These are phyloP conservation scores for Chlorodrepanis virens DNA, from an alignment of 2,113 vertebrate genomes.

Conservation along the genomic window DNA sequence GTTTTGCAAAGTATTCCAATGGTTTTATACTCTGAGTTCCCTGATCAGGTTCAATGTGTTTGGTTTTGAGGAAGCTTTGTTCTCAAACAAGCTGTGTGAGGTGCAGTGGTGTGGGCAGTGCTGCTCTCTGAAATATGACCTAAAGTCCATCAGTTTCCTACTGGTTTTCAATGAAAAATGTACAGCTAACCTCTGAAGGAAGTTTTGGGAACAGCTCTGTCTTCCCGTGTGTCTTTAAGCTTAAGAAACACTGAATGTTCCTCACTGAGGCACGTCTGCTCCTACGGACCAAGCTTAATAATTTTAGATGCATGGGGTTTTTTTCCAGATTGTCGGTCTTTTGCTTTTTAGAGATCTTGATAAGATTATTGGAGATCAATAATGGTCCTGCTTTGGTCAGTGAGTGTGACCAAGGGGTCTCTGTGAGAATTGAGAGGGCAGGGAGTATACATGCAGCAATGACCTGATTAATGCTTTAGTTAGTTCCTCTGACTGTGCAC, in stretches of 20 bases:
- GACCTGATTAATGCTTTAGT: background rate
- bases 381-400: background rate
- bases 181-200: background rate
- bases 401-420: background rate
- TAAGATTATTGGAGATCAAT: background rate
- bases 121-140: background rate
- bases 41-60: background rate
- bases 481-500: background rate
- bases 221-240: background rate
- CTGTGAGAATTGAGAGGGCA: background rate
- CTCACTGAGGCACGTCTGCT: background rate
- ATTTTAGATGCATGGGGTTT: accelerated
- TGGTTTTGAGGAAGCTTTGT: background rate
- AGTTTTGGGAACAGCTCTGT: background rate
- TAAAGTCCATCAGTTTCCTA: background rate
- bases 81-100: background rate
- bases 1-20: background rate
- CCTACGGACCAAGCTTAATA: background rate
- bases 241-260: background rate
- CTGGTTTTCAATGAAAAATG: background rate
- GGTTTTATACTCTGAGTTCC: background rate
- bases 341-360: background rate
- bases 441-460: background rate
- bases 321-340: background rate
- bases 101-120: background rate